Conservation (phyloP, 2,113 vertebrate species). For the Oenanthe oenanthe region DNA sequence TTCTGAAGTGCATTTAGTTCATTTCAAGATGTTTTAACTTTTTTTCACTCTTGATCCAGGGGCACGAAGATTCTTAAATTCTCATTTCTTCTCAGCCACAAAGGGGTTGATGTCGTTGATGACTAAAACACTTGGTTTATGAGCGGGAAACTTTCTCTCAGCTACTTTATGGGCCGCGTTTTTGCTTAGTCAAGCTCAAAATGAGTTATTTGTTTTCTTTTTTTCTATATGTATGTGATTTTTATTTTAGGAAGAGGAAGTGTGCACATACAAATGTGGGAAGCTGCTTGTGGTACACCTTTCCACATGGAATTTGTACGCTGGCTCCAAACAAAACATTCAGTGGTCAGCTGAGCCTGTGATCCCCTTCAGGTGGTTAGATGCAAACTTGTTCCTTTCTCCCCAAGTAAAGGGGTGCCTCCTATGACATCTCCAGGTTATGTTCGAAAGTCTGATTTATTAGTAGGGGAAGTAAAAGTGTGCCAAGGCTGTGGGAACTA, state of each 20-base stretch:
- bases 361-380: background rate
- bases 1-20: background rate
- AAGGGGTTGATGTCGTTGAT: slow-evolving; percentile 31
- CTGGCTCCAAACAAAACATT: background rate
- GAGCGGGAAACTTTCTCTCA: background rate
- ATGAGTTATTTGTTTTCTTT: background rate
- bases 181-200: background rate
- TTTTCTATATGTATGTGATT: fast-evolving
- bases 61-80: slow-evolving; percentile 24
- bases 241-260: background rate
- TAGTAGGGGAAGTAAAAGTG: background rate
- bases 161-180: background rate
- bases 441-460: background rate
- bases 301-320: background rate
- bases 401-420: background rate
- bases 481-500: background rate
- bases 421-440: background rate
- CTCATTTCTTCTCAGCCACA: slow-evolving; percentile 24
- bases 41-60: slow-evolving; percentile 49
- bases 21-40: slow-evolving; percentile 48
- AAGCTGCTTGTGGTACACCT: background rate
- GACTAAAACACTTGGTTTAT: slow-evolving; percentile 15
- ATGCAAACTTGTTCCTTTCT: background rate
- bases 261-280: background rate
- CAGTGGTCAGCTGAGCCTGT: background rate